A percentile compares a stretch with the other conserved stretches of the same genome.
Conservation (phyloP, 1,140 invertebrate genomes). For the Drosophila tani region DNA sequence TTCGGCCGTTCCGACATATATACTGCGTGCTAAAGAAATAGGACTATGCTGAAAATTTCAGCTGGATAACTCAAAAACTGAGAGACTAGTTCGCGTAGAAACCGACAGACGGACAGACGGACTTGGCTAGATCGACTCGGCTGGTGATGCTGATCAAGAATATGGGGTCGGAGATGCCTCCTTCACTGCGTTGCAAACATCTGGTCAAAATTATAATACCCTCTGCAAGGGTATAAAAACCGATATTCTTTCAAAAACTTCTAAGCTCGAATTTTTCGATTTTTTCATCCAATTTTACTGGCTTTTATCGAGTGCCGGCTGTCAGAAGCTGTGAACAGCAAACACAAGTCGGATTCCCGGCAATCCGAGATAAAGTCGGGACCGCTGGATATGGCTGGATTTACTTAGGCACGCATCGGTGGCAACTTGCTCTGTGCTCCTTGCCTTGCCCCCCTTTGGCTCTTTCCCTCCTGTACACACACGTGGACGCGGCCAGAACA, state of each 20-base stretch:
- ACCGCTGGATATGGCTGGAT: slow-evolving; percentile 33
- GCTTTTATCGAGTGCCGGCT: slow-evolving; percentile 5
- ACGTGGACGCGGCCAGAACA: slow-evolving; percentile 3
- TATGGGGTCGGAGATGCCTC: too few relatives aligned
- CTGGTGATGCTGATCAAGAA: too few relatives aligned
- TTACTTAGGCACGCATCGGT: slow-evolving; percentile 65
- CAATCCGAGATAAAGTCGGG: slow-evolving; percentile 31
- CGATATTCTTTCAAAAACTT: not conserved
- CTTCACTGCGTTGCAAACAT: too few relatives aligned
- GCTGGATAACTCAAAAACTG: too few relatives aligned
- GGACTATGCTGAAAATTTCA: too few relatives aligned
- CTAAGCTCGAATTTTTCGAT: not conserved
- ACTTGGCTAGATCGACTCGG: too few relatives aligned
- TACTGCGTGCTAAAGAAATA: too few relatives aligned
- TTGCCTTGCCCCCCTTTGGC: not conserved
- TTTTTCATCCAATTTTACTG: slow-evolving; percentile 7
- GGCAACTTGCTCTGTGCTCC: slow-evolving; percentile 21
- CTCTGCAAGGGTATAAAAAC: too few relatives aligned
- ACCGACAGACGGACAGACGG: too few relatives aligned
- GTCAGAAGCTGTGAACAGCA: slow-evolving; percentile 29
- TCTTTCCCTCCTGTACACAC: slow-evolving; percentile 6
- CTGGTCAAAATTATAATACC: too few relatives aligned
- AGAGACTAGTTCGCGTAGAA: too few relatives aligned
- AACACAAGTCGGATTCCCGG: slow-evolving; percentile 12
- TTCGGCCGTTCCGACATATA: too few relatives aligned